phyloP scores from a whole-genome alignment of 1,140 invertebrate species.

The Drosophila ironensis region DNA sequence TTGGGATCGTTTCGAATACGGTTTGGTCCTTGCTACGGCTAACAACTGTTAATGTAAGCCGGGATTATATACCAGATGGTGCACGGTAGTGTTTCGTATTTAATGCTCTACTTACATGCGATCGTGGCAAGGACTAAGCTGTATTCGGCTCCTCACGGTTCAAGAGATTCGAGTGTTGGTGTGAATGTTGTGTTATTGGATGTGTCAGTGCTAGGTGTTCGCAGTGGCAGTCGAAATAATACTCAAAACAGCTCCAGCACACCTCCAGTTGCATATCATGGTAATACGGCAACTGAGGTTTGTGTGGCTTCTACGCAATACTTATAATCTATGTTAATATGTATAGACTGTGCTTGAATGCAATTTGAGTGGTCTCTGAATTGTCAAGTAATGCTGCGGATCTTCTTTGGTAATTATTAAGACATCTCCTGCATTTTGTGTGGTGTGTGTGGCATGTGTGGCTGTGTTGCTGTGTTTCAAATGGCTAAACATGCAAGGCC shows the following conservation, averaged over 20 bases:
- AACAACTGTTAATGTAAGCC: conserved; percentile 73
- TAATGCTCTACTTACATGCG: conserved; percentile 73
- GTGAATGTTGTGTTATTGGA: background rate
- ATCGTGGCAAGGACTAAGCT: conserved; percentile 81
- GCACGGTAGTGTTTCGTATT: conserved; percentile 35
- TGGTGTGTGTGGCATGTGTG: background rate
- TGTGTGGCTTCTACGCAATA: background rate
- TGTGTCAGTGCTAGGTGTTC: conserved; percentile 4
- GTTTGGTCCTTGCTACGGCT: conserved; percentile 75
- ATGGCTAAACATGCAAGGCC: conserved; percentile 40
- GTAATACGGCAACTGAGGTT: too few species aligned
- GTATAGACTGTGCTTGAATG: too few species aligned
- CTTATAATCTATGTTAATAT: too few species aligned
- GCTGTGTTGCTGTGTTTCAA: background rate
- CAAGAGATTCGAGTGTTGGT: conserved; percentile 8
- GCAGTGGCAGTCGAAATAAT: conserved; percentile 9
- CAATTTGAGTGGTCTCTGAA: too few species aligned
- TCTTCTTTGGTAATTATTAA: background rate
- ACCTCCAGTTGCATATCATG: too few species aligned
- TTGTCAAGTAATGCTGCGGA: too few species aligned
- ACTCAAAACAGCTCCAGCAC: too few species aligned
- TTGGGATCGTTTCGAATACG: conserved; percentile 67
- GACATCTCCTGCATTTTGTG: background rate
- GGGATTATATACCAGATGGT: conserved; percentile 59
- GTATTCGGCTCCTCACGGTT: conserved; percentile 65